These are phyloP conservation scores for Epinephelus coioides DNA, from an alignment of 2,797 vertebrate species.

Conservation along the genomic window DNA sequence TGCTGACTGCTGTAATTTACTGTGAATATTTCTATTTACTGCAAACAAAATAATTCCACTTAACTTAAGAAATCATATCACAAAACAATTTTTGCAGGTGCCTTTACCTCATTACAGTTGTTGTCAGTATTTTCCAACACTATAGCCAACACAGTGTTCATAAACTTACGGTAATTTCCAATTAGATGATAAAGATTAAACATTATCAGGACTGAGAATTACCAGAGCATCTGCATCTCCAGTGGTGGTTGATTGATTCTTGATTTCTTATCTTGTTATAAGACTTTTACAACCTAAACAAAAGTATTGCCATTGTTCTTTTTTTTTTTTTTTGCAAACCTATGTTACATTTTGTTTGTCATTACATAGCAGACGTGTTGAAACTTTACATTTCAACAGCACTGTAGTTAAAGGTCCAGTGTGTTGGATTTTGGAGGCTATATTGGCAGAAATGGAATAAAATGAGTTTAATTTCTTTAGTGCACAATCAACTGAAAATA, in stretches of 20 bases:
- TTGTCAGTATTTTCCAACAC: not conserved
- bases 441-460: too few relatives aligned
- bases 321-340: too few relatives aligned
- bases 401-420: too few relatives aligned
- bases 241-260: not conserved
- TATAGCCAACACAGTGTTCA: not conserved
- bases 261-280: not conserved
- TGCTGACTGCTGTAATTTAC: slow-evolving; percentile 47
- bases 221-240: not conserved
- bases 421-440: too few relatives aligned
- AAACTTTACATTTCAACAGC: too few relatives aligned
- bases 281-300: not conserved
- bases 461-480: too few relatives aligned
- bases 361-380: too few relatives aligned
- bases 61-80: slow-evolving; percentile 4
- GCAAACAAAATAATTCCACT: slow-evolving; percentile 4
- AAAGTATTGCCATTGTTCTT: too few relatives aligned
- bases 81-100: slow-evolving; percentile 51
- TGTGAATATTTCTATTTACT: slow-evolving; percentile 62
- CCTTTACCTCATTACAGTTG: slow-evolving; percentile 62
- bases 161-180: not conserved
- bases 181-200: slow-evolving; percentile 1
- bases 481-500: too few relatives aligned
- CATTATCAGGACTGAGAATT: not conserved
- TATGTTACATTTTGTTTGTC: too few relatives aligned